Conservation (phyloP, 92 coral and sea anemone species). For the Parazoanthus atlanticus region DNA sequence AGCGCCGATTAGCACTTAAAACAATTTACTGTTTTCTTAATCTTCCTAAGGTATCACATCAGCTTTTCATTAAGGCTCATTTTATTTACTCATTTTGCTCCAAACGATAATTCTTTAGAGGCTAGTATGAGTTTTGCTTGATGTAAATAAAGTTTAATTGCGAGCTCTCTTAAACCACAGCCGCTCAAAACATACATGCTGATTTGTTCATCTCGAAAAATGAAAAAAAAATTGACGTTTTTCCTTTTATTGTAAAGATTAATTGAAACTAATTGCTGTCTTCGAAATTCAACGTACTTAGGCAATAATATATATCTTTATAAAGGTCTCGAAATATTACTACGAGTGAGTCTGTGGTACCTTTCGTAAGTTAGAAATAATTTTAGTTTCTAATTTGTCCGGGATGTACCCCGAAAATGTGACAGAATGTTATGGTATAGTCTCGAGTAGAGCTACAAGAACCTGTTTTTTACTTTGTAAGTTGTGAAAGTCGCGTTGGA, state of each 20-base stretch:
- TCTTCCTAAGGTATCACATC: constrained; percentile 76
- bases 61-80: constrained; percentile 77
- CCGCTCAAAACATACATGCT: constrained; percentile 63
- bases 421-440: not conserved
- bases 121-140: constrained; percentile 55
- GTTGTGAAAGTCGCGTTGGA: constrained; percentile 42
- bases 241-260: constrained; percentile 89
- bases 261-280: constrained; percentile 93
- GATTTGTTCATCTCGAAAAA: constrained; percentile 76
- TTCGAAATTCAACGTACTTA: constrained; percentile 91
- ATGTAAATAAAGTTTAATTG: constrained; percentile 83
- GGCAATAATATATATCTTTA: constrained; percentile 59
- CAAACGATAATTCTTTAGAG: constrained; percentile 68
- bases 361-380: not conserved
- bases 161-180: constrained; percentile 71
- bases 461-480: not conserved
- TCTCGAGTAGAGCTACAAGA: not conserved
- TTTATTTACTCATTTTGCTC: constrained; percentile 70
- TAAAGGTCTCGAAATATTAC: constrained; percentile 61
- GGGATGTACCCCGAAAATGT: not conserved
- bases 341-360: not conserved
- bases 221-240: constrained; percentile 79
- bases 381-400: too few species aligned
- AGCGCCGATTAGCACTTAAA: constrained; percentile 74
- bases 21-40: constrained; percentile 81